A percentile compares a stretch with the other conserved stretches of the same genome.
These are phyloP conservation scores for Orchesella cincta DNA, from an alignment of 1,140 invertebrate genomes.

Conservation along the genomic window DNA sequence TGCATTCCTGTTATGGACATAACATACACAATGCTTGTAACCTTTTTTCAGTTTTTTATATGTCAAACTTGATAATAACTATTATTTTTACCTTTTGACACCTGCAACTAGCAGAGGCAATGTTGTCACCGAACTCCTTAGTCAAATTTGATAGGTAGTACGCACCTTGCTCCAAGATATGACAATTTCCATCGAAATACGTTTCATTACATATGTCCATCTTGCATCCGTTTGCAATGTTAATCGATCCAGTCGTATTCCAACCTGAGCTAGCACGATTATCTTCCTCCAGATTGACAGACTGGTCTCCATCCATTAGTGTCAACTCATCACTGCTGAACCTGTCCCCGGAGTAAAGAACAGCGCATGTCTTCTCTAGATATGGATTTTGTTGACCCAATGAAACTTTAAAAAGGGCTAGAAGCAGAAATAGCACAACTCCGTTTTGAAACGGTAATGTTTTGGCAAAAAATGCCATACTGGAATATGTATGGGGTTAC, in stretches of 20 bases:
- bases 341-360: background rate
- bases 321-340: background rate
- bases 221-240: background rate
- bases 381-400: background rate
- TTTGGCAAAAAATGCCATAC: background rate
- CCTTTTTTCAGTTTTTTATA: background rate
- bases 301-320: background rate
- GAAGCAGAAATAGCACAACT: background rate
- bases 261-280: background rate
- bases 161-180: background rate
- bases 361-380: background rate
- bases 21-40: background rate
- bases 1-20: slow-evolving; percentile 20
- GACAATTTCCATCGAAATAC: slow-evolving; percentile 3
- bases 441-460: background rate
- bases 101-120: background rate
- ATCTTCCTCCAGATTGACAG: background rate
- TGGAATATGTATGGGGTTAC: too few relatives aligned
- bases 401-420: background rate
- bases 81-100: background rate
- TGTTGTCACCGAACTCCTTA: background rate
- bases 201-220: slow-evolving; percentile 14
- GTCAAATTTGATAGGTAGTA: background rate
- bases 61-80: background rate
- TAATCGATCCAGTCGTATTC: background rate